A percentile compares a stretch with the other conserved stretches of the same genome.
These are phyloP conservation scores for Drosophila eohydei DNA, from an alignment of 2,888 invertebrate species.

Conservation along the genomic window DNA sequence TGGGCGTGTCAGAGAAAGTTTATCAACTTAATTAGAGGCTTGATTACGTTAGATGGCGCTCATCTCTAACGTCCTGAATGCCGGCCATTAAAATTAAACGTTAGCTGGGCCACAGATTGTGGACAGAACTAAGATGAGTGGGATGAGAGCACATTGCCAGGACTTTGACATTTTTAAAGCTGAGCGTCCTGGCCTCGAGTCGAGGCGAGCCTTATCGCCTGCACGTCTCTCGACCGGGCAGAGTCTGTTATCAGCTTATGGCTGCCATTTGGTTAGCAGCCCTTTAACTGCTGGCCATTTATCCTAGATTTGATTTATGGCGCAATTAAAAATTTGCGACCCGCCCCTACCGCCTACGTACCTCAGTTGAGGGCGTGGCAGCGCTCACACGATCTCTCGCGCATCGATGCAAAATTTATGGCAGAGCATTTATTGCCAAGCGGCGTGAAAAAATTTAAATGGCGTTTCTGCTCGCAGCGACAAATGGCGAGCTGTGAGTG, in stretches of 20 bases:
- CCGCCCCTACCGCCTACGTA: neutral
- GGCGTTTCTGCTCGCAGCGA: conserved; percentile 54
- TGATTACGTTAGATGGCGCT: conserved; percentile 69
- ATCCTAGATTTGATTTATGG: conserved; percentile 78
- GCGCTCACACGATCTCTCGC: conserved; percentile 35
- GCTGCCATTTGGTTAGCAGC: conserved; percentile 80
- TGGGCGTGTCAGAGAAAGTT: conserved; percentile 64
- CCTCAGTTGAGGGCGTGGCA: conserved; percentile 18
- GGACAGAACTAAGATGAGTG: conserved; percentile 3
- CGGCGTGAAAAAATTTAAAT: conserved; percentile 61
- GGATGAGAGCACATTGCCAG: conserved; percentile 32
- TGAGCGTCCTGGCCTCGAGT: conserved; percentile 25
- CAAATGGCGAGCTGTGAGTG: conserved; percentile 1
- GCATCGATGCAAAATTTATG: conserved; percentile 76
- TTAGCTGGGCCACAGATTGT: conserved; percentile 39
- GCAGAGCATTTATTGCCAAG: conserved; percentile 73
- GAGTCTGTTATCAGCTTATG: conserved; percentile 74
- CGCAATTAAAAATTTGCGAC: conserved; percentile 67
- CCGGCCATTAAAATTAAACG: conserved; percentile 72
- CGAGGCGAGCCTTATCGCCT: conserved; percentile 10
- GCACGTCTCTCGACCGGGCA: conserved; percentile 15
- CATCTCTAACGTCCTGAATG: conserved; percentile 43
- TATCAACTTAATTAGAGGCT: conserved; percentile 80
- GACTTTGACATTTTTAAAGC: conserved; percentile 76
- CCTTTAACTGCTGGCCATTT: conserved; percentile 77